A percentile compares a stretch with the other conserved stretches of the same genome.
Conservation (phyloP, 2,113 vertebrate genomes). For the Pagrus major region DNA sequence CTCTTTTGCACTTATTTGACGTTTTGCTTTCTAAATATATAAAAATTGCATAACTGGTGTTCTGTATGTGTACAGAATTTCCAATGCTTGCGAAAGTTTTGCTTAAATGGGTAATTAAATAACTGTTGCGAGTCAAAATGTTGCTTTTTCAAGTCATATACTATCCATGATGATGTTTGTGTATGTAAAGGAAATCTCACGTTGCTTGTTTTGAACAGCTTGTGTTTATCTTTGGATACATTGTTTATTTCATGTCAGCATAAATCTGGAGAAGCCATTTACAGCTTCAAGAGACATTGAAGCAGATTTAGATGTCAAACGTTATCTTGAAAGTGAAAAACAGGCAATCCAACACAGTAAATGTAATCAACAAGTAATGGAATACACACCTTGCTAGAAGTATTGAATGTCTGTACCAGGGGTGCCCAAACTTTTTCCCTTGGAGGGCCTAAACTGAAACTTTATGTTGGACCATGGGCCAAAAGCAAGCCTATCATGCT, state of each 20-base stretch:
- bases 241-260: background rate
- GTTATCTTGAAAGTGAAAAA: background rate
- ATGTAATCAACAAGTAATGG: background rate
- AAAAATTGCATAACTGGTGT: conserved; percentile 7
- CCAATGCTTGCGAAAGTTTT: background rate
- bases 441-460: no score
- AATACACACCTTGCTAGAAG: background rate
- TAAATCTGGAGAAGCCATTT: background rate
- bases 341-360: background rate
- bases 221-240: background rate
- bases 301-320: background rate
- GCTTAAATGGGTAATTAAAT: conserved; percentile 8
- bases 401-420: conserved; percentile 1
- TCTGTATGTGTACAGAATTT: conserved; percentile 34
- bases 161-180: background rate
- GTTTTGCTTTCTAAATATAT: conserved; percentile 26
- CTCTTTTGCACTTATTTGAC: conserved; percentile 47
- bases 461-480: no score
- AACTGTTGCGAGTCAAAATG: conserved; percentile 3
- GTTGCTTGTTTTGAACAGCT: background rate
- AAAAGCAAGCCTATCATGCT: no score
- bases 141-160: background rate
- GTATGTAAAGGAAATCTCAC: background rate
- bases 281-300: background rate
- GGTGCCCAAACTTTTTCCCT: no score